These are phyloP conservation scores for Cetonia aurata DNA, from an alignment of 2,888 invertebrate species.

Conservation along the genomic window DNA sequence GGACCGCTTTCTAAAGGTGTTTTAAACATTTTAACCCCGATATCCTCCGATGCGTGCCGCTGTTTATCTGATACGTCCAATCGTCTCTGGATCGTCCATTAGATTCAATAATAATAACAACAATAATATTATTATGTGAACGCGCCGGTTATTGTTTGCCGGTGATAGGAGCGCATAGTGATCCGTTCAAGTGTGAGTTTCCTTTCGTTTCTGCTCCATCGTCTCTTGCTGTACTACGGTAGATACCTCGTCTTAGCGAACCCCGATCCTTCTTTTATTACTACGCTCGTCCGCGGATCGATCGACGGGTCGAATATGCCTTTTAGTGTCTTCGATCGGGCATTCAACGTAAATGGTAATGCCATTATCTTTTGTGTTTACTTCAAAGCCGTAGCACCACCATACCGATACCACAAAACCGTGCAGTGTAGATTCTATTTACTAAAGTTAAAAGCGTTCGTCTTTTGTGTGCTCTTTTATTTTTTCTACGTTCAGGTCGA, in stretches of 20 bases:
- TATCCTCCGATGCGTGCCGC: constrained; percentile 43
- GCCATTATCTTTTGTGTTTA: constrained; percentile 38
- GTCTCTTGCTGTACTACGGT: not conserved
- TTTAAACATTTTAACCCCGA: constrained; percentile 45
- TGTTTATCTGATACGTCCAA: constrained; percentile 43
- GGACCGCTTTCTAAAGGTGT: constrained; percentile 43
- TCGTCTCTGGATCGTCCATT: constrained; percentile 23
- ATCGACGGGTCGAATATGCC: constrained; percentile 27
- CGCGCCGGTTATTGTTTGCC: constrained; percentile 37
- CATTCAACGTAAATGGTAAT: constrained; percentile 35
- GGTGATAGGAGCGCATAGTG: constrained; percentile 31
- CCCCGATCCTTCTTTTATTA: constrained; percentile 15
- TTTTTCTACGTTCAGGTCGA: constrained; percentile 2
- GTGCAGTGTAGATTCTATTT: constrained; percentile 27
- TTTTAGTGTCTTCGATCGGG: constrained; percentile 15
- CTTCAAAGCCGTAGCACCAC: constrained; percentile 27
- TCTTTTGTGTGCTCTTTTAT: constrained; percentile 26
- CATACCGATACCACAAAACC: constrained; percentile 27
- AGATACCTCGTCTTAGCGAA: too few species aligned
- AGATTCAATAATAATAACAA: constrained; percentile 44
- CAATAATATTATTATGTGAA: constrained; percentile 37
- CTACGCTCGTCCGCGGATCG: constrained; percentile 34
- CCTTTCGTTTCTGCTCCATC: constrained; percentile 24
- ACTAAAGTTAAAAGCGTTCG: constrained; percentile 31
- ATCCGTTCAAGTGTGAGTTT: constrained; percentile 31